phyloP scores from a whole-genome alignment of 2,888 invertebrate genomes.

The Hoplodrina ambigua region DNA sequence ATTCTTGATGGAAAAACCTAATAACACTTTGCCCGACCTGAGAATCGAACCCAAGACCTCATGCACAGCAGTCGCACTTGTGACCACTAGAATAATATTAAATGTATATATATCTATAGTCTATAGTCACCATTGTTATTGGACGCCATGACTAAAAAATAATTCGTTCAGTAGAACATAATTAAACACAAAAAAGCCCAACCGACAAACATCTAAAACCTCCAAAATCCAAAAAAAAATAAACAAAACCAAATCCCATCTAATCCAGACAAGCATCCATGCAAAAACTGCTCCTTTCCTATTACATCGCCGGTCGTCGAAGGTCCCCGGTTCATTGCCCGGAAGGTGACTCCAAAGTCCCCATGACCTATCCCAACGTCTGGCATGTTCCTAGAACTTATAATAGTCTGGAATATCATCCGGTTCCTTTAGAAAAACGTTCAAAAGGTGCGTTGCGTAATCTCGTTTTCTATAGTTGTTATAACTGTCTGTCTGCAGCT shows the following conservation, averaged over 20 bases:
- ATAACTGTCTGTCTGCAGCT: constrained; percentile 54
- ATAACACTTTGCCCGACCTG: too few relatives aligned
- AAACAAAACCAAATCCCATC: not conserved
- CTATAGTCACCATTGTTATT: too few relatives aligned
- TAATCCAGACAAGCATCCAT: constrained; percentile 41
- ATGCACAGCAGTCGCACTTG: too few relatives aligned
- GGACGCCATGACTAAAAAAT: too few relatives aligned
- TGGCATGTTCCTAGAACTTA: constrained; percentile 47
- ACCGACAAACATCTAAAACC: constrained; percentile 1
- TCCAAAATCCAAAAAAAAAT: not conserved
- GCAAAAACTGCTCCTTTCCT: constrained; percentile 49
- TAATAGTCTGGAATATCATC: constrained; percentile 50
- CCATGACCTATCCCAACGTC: constrained; percentile 81
- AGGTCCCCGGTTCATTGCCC: constrained; percentile 76
- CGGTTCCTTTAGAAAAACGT: constrained; percentile 66
- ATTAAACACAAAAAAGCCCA: too few relatives aligned
- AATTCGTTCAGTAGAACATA: too few relatives aligned
- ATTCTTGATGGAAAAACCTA: too few relatives aligned
- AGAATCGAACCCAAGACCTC: too few relatives aligned
- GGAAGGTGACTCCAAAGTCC: constrained; percentile 85
- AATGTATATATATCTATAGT: too few relatives aligned
- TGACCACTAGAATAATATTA: too few relatives aligned
- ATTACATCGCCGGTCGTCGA: constrained; percentile 43
- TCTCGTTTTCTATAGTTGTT: constrained; percentile 44
- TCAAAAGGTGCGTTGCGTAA: constrained; percentile 59